These are phyloP conservation scores for Anadara kagoshimensis DNA, from an alignment of 1,140 invertebrate species.

Conservation along the genomic window DNA sequence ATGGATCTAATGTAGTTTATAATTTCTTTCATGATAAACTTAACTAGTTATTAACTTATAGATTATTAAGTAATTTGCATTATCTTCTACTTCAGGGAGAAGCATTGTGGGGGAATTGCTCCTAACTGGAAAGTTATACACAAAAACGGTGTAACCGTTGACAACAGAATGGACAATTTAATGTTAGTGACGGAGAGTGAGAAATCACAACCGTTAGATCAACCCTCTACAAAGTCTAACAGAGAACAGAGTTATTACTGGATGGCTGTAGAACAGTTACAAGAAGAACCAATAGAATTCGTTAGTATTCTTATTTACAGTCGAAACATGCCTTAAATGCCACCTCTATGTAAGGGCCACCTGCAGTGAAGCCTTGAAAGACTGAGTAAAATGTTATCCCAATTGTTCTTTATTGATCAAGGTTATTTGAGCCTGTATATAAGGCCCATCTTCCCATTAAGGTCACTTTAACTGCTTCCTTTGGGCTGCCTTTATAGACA, in stretches of 20 bases:
- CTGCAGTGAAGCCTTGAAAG: too few species aligned
- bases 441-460: too few species aligned
- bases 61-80: neutral
- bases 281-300: conserved; percentile 66
- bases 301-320: conserved; percentile 25
- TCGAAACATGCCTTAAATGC: too few species aligned
- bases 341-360: too few species aligned
- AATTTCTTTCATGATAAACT: too few species aligned
- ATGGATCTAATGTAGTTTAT: too few species aligned
- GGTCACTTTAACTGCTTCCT: too few species aligned
- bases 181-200: conserved; percentile 64
- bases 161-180: conserved; percentile 76
- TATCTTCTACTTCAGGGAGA: conserved; percentile 73
- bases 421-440: too few species aligned
- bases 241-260: conserved; percentile 76
- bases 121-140: conserved; percentile 75
- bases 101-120: conserved; percentile 75
- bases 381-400: too few species aligned
- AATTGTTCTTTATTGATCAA: too few species aligned
- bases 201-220: conserved; percentile 15
- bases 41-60: too few species aligned
- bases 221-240: conserved; percentile 58
- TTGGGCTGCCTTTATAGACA: too few species aligned
- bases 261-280: conserved; percentile 76
- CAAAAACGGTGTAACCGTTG: conserved; percentile 75